Evolutionary conservation across 1,140 invertebrate genomes (phyloP).

Genomic region (Aradophagus sp.): DNA sequence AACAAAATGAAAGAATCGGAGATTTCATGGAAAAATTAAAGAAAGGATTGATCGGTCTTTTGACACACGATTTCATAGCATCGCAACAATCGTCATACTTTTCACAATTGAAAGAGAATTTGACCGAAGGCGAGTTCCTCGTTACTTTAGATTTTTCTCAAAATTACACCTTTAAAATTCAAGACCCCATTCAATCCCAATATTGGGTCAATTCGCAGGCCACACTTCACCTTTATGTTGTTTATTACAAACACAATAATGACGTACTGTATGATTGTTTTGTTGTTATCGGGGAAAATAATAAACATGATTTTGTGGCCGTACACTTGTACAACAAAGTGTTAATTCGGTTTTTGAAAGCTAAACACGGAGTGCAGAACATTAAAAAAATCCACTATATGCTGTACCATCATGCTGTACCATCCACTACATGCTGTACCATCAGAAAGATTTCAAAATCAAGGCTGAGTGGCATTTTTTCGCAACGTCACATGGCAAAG

Average conservation of each 20-base stretch:
- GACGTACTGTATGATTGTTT: not conserved
- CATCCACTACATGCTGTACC: not conserved
- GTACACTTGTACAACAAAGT: not conserved
- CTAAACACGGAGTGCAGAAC: not conserved
- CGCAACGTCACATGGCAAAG: not conserved
- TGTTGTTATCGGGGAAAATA: not conserved
- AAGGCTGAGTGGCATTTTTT: not conserved
- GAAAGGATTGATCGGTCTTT: not conserved
- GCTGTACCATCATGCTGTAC: not conserved
- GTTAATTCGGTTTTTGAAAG: not conserved
- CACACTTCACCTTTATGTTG: constrained; percentile 2
- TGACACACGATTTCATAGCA: constrained; percentile 2
- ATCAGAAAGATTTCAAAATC: not conserved
- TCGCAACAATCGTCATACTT: not conserved
- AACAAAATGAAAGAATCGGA: not conserved
- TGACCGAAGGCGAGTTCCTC: not conserved
- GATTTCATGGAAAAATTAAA: not conserved
- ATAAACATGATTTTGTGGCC: not conserved
- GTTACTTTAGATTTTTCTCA: constrained; percentile 2
- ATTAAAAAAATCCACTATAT: not conserved
- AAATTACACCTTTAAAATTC: constrained; percentile 1
- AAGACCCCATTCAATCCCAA: constrained; percentile 2
- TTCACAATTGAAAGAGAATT: not conserved
- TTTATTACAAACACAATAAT: not conserved
- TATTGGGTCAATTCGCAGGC: not conserved